phyloP scores from a whole-genome alignment of 30 jellyfish, hydroid and myxozoan species.

The Aurelia sp. region DNA sequence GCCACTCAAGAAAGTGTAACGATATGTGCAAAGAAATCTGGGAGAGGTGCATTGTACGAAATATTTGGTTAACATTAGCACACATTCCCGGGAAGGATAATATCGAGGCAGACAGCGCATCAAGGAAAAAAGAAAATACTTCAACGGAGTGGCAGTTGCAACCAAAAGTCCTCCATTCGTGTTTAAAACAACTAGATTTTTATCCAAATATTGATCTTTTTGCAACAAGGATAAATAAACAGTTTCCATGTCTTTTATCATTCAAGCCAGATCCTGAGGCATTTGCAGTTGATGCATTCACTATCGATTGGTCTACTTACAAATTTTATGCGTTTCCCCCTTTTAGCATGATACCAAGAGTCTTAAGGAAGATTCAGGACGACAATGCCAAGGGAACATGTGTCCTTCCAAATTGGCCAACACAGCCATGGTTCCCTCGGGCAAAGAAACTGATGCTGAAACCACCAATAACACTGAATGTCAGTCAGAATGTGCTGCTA shows the following conservation, averaged over 20 bases:
- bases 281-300: conserved; percentile 38
- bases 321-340: conserved; percentile 45
- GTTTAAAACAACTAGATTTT: neutral
- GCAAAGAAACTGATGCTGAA: neutral
- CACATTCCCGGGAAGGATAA: conserved; percentile 37
- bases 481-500: conserved; percentile 4
- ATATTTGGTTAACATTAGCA: conserved; percentile 22
- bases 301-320: conserved; percentile 13
- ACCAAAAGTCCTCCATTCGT: neutral
- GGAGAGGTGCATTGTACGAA: neutral
- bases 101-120: conserved; percentile 23
- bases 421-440: conserved; percentile 41
- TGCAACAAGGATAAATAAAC: conserved; percentile 37
- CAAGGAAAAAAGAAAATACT: neutral
- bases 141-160: conserved; percentile 33
- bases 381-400: conserved; percentile 27
- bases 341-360: conserved; percentile 13
- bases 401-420: conserved; percentile 51
- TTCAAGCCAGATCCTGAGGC: conserved; percentile 49
- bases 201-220: conserved; percentile 23
- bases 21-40: conserved; percentile 14
- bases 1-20: conserved; percentile 4
- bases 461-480: conserved; percentile 10
- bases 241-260: neutral
- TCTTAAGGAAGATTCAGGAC: conserved; percentile 1